Conservation (phyloP, 2,888 invertebrate genomes). For the Orthonevra nobilis region DNA sequence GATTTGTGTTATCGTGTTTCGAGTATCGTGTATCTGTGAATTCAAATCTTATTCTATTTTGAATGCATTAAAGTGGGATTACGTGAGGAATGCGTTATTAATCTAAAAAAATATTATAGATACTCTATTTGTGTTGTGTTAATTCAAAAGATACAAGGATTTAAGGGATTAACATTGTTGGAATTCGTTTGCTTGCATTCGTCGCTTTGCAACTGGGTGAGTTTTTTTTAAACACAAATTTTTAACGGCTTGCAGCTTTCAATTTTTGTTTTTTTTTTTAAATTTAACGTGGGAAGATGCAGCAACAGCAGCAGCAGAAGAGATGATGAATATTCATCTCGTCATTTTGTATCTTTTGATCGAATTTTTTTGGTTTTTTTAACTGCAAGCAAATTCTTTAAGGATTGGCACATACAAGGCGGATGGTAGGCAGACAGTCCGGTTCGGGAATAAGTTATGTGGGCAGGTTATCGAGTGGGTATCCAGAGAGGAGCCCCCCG, state of each 20-base stretch:
- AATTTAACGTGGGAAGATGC: neutral
- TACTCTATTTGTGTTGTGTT: too few relatives aligned
- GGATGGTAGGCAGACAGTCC: constrained; percentile 43
- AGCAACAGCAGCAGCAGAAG: too few relatives aligned
- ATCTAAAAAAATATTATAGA: neutral
- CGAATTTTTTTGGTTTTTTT: constrained; percentile 13
- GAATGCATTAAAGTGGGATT: constrained; percentile 45
- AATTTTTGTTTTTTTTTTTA: too few relatives aligned
- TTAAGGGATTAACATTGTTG: constrained; percentile 44
- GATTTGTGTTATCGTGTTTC: neutral
- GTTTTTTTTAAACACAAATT: too few relatives aligned
- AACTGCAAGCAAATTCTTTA: constrained; percentile 49
- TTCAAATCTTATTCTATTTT: constrained; percentile 31
- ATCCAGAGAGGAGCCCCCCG: constrained; percentile 1
- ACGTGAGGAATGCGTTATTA: constrained; percentile 46
- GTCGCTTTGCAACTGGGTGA: too few relatives aligned
- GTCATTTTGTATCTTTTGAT: too few relatives aligned
- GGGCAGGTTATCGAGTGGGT: constrained; percentile 55
- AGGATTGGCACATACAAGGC: constrained; percentile 1
- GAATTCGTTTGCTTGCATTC: constrained; percentile 18
- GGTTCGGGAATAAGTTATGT: constrained; percentile 58
- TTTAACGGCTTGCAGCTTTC: too few relatives aligned
- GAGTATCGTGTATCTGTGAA: constrained; percentile 11
- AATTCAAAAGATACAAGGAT: constrained; percentile 21
- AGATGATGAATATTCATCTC: neutral